phyloP scores from a whole-genome alignment of 1,140 invertebrate species.

The Cylas formicarius region DNA sequence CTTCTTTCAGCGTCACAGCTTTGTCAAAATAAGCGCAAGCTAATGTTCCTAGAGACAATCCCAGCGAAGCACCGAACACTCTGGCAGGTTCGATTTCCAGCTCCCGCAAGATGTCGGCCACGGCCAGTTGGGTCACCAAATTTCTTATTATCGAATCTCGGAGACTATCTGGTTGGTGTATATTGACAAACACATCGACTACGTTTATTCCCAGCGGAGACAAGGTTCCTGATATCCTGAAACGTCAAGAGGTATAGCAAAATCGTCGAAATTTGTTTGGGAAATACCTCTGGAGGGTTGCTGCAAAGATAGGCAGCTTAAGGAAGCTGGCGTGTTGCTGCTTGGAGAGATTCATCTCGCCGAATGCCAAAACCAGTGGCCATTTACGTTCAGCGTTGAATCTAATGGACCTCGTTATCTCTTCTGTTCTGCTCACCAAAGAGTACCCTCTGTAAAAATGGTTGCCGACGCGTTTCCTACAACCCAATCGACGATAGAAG shows the following conservation, averaged over 20 bases:
- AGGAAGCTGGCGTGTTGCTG: constrained; percentile 59
- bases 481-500: constrained; percentile 5
- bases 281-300: constrained; percentile 58
- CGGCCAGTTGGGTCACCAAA: constrained; percentile 67
- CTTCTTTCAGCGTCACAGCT: constrained; percentile 71
- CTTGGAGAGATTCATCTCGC: constrained; percentile 86
- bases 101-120: constrained; percentile 62
- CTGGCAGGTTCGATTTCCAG: constrained; percentile 61
- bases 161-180: constrained; percentile 12
- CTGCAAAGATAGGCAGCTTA: constrained; percentile 62
- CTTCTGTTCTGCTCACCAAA: constrained; percentile 44
- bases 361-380: constrained; percentile 83
- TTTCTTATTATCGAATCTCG: constrained; percentile 62
- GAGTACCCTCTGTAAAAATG: constrained; percentile 53
- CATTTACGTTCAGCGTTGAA: constrained; percentile 54
- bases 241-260: constrained; percentile 11
- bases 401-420: constrained; percentile 51
- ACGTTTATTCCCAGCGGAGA: constrained; percentile 54
- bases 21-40: constrained; percentile 81
- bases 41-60: constrained; percentile 64
- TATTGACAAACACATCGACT: constrained; percentile 52
- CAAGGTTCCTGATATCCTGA: constrained; percentile 41
- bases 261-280: constrained; percentile 18
- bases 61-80: constrained; percentile 61
- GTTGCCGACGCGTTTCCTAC: constrained; percentile 46